phyloP scores from a whole-genome alignment of 2,888 invertebrate species.

The Trichopoda pennipes region DNA sequence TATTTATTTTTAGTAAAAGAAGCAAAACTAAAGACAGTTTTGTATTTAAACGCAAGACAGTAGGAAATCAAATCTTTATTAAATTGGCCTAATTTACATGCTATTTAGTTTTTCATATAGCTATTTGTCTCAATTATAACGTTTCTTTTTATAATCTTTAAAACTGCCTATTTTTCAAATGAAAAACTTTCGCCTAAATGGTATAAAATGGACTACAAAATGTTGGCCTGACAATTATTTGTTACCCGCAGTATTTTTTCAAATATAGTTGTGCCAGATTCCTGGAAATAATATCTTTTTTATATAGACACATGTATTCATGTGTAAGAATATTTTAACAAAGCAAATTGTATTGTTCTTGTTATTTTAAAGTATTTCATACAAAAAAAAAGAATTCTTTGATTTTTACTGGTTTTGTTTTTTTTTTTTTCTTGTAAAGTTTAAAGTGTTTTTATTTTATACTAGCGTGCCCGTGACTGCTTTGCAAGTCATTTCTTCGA shows the following conservation, averaged over 20 bases:
- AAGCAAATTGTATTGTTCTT: slow-evolving; percentile 3
- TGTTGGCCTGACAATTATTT: neutral
- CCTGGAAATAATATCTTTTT: neutral
- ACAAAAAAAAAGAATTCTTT: slow-evolving; percentile 32
- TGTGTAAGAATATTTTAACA: slow-evolving; percentile 13
- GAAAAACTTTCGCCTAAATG: too few species aligned
- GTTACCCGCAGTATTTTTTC: neutral
- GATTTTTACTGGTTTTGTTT: slow-evolving; percentile 19
- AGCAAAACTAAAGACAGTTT: too few species aligned
- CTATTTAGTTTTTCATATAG: too few species aligned
- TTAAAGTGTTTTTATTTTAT: slow-evolving; percentile 5
- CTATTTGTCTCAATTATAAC: too few species aligned
- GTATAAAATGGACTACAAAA: neutral
- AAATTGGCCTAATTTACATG: too few species aligned
- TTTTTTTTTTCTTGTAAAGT: neutral
- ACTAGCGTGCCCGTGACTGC: too few species aligned
- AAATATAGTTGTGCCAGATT: neutral
- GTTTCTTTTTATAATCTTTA: too few species aligned
- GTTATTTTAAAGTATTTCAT: slow-evolving; percentile 17
- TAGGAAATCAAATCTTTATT: too few species aligned
- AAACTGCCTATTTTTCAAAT: too few species aligned
- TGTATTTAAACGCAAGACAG: too few species aligned
- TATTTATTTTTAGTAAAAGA: too few species aligned
- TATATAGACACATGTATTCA: neutral
- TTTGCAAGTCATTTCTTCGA: too few species aligned